These are phyloP conservation scores for Edolisoma coerulescens DNA, from an alignment of 2,113 vertebrate species.

Conservation along the genomic window DNA sequence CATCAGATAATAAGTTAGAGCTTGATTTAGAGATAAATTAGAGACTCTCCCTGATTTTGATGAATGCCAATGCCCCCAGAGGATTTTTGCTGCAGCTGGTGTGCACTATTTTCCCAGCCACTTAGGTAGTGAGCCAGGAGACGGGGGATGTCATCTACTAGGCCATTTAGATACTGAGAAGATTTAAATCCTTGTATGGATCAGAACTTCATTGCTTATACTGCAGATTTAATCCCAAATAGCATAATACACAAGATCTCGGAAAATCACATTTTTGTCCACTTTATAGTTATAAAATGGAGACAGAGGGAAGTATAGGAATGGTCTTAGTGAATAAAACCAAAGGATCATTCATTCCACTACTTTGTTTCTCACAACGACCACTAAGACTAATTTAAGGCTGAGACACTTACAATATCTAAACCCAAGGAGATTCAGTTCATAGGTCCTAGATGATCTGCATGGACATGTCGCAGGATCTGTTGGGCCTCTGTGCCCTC, in stretches of 20 bases:
- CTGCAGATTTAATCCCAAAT: not conserved
- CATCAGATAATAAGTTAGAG: not conserved
- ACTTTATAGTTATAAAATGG: not conserved
- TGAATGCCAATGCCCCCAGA: not conserved
- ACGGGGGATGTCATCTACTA: not conserved
- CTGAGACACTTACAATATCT: not conserved
- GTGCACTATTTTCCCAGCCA: not conserved
- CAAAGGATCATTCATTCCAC: not conserved
- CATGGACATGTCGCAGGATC: not conserved
- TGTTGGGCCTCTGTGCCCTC: accelerated
- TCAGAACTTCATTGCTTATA: not conserved
- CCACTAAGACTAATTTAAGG: not conserved
- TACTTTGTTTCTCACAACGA: not conserved
- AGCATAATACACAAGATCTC: not conserved
- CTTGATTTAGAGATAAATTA: not conserved
- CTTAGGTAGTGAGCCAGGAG: not conserved
- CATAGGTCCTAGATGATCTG: no score
- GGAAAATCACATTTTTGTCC: not conserved
- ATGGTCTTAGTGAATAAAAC: not conserved
- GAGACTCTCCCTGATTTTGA: not conserved
- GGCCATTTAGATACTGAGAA: not conserved
- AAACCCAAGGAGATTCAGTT: not conserved
- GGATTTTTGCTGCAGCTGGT: not conserved
- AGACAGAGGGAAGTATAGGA: not conserved
- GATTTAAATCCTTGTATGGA: not conserved